phyloP scores from a whole-genome alignment of 2,113 vertebrate genomes.

The Nyctereutes procyonoides region DNA sequence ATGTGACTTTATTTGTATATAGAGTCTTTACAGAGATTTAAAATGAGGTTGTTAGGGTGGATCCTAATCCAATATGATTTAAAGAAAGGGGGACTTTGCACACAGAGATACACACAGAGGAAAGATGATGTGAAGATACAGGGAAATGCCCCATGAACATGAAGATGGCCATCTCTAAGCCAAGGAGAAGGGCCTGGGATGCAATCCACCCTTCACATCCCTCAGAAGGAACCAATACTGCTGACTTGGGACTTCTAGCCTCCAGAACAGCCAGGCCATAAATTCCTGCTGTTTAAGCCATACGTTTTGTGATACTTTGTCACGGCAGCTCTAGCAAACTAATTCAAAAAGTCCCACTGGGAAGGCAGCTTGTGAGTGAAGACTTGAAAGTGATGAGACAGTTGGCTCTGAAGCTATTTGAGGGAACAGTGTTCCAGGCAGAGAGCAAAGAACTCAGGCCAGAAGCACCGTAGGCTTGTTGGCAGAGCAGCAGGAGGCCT shows the following conservation, averaged over 20 bases:
- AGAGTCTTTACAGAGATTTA: background rate
- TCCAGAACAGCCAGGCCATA: background rate
- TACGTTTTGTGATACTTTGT: background rate
- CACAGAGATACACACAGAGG: background rate
- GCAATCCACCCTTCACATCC: background rate
- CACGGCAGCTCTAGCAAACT: background rate
- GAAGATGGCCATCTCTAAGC: background rate
- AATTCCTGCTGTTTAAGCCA: background rate
- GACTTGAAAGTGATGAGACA: background rate
- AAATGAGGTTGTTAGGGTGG: background rate
- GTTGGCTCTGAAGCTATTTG: no score
- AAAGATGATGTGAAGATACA: background rate
- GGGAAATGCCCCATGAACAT: background rate
- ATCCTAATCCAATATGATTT: background rate
- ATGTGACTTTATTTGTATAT: background rate
- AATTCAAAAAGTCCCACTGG: fast-evolving
- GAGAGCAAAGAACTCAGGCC: no score
- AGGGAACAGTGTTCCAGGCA: no score
- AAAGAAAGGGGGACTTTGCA: background rate
- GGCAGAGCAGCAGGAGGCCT: background rate
- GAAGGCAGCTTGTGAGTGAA: background rate
- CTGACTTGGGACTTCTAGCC: background rate
- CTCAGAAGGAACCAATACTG: background rate
- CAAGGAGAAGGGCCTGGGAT: background rate
- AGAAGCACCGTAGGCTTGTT: background rate